Conservation (phyloP, 2,797 vertebrate species). For the Sebastes nivosus region DNA sequence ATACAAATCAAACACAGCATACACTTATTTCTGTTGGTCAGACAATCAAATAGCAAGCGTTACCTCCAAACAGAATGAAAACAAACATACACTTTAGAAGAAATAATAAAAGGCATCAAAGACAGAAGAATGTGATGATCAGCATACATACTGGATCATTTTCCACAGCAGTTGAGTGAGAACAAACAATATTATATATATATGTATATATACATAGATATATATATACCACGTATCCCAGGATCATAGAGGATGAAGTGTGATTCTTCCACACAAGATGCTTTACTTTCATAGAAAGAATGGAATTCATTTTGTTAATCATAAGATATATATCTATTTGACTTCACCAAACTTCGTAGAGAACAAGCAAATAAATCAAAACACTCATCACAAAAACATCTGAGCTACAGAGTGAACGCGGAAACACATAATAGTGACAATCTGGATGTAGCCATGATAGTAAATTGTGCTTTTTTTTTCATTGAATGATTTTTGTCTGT, state of each 20-base stretch:
- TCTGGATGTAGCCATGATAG: constrained; percentile 20
- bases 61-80: constrained; percentile 59
- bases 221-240: constrained; percentile 47
- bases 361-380: constrained; percentile 56
- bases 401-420: constrained; percentile 20
- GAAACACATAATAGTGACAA: constrained; percentile 29
- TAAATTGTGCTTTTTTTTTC: constrained; percentile 67
- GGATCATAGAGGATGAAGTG: constrained; percentile 71
- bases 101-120: constrained; percentile 73
- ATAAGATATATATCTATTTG: constrained; percentile 59
- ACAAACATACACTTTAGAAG: constrained; percentile 45
- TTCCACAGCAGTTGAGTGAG: constrained; percentile 59
- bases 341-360: constrained; percentile 69
- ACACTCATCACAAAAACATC: constrained; percentile 45
- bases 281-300: constrained; percentile 99
- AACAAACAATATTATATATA: constrained; percentile 45
- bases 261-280: constrained; percentile 85
- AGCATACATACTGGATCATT: constrained; percentile 48
- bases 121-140: constrained; percentile 62
- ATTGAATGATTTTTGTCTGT: constrained; percentile 12
- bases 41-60: constrained; percentile 68
- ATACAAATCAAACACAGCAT: constrained; percentile 78
- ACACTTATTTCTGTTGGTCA: constrained; percentile 72
- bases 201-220: constrained; percentile 1
- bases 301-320: constrained; percentile 81